These are phyloP conservation scores for Hydrozoanthus tunicans DNA, from an alignment of 64 coral and sea anemone species.

Conservation along the genomic window DNA sequence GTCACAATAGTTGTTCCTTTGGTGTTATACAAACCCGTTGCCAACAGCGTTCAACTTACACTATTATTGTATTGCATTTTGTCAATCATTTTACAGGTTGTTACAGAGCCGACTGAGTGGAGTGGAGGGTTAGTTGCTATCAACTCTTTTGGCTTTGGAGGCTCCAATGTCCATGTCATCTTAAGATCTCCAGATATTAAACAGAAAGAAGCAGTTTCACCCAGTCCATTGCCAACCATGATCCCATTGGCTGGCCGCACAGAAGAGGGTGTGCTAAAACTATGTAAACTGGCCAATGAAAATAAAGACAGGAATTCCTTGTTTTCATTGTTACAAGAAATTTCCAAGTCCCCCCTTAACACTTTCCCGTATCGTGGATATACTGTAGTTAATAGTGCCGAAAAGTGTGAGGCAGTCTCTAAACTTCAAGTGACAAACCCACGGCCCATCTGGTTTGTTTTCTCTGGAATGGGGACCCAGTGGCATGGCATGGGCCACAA, in stretches of 20 bases:
- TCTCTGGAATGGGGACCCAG: slow-evolving; percentile 87
- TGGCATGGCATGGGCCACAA: slow-evolving; percentile 88
- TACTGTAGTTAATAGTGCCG: slow-evolving; percentile 62
- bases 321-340: slow-evolving; percentile 62
- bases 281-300: slow-evolving; percentile 57
- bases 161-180: slow-evolving; percentile 92
- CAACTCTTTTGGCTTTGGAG: slow-evolving; percentile 87
- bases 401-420: slow-evolving; percentile 44
- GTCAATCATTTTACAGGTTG: slow-evolving; percentile 55
- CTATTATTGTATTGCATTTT: not conserved
- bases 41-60: not conserved
- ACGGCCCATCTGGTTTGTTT: slow-evolving; percentile 78
- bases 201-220: not conserved
- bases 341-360: slow-evolving; percentile 62
- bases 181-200: slow-evolving; percentile 58
- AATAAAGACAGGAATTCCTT: slow-evolving; percentile 46
- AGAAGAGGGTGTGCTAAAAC: slow-evolving; percentile 74
- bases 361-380: slow-evolving; percentile 70
- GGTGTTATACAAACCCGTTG: not conserved
- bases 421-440: slow-evolving; percentile 36
- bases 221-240: slow-evolving; percentile 50
- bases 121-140: slow-evolving; percentile 80
- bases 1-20: not conserved
- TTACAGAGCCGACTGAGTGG: slow-evolving; percentile 72
- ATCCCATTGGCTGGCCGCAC: slow-evolving; percentile 75